Conservation (phyloP, 2,113 vertebrate species). For the Pteropus alecto region DNA sequence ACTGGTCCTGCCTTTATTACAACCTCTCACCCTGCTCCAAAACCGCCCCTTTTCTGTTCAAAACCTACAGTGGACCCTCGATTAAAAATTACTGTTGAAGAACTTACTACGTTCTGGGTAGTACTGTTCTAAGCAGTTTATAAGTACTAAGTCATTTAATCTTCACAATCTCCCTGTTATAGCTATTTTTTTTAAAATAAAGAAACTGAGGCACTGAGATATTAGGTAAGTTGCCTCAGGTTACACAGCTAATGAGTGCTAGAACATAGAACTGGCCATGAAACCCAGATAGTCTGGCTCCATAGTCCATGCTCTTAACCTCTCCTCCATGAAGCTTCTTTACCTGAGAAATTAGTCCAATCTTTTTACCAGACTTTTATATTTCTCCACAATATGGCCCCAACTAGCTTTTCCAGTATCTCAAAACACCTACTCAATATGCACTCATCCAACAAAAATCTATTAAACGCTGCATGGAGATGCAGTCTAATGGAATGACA, state of each 20-base stretch:
- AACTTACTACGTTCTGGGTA: background rate
- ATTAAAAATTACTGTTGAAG: background rate
- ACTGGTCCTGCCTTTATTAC: background rate
- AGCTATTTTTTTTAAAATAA: background rate
- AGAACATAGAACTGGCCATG: background rate
- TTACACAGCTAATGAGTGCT: background rate
- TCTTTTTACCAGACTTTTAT: background rate
- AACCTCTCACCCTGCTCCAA: background rate
- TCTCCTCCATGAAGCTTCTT: background rate
- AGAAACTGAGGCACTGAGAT: background rate
- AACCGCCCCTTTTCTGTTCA: background rate
- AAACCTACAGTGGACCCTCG: background rate
- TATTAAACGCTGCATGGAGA: background rate
- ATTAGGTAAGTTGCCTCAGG: background rate
- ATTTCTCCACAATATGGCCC: background rate
- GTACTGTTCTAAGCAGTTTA: background rate
- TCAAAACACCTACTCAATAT: background rate
- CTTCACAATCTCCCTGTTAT: background rate
- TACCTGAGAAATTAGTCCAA: background rate
- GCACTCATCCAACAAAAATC: background rate
- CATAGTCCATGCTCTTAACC: background rate
- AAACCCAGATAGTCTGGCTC: background rate
- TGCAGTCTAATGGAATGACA: background rate
- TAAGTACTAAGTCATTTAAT: background rate
- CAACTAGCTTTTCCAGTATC: background rate